phyloP scores from a whole-genome alignment of 2,888 invertebrate genomes.

The Timema cristinae region DNA sequence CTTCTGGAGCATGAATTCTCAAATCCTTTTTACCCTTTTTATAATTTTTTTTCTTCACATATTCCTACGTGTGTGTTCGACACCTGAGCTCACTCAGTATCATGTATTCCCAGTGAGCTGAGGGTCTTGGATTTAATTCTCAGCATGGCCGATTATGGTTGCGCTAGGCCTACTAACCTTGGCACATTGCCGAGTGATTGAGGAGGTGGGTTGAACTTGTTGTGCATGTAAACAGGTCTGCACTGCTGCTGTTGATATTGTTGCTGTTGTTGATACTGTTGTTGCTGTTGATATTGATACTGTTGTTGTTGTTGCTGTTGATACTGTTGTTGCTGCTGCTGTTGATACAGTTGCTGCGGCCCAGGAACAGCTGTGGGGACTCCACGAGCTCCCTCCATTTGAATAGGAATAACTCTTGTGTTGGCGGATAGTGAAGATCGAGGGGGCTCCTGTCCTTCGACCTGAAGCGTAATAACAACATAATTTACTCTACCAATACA shows the following conservation, averaged over 20 bases:
- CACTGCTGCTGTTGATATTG: constrained; percentile 38
- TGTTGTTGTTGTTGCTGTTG: constrained; percentile 30
- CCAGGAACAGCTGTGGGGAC: constrained; percentile 12
- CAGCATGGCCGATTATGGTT: no score
- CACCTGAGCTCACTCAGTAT: no score
- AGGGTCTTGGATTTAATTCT: no score
- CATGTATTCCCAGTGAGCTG: no score
- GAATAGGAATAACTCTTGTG: constrained; percentile 59
- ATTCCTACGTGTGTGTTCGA: no score
- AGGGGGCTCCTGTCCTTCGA: constrained; percentile 29
- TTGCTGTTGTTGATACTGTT: constrained; percentile 34
- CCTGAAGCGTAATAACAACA: constrained; percentile 16
- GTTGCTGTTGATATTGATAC: neutral
- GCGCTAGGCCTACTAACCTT: neutral
- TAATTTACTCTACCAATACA: no score
- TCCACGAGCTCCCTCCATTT: constrained; percentile 47
- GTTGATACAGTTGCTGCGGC: constrained; percentile 37
- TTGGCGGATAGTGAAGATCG: constrained; percentile 10
- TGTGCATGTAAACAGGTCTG: constrained; percentile 34
- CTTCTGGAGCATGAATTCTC: no score
- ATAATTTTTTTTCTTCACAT: no score
- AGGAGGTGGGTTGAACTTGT: constrained; percentile 33
- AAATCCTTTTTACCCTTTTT: no score
- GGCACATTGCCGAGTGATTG: constrained; percentile 17
- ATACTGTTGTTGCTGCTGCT: constrained; percentile 37